A percentile compares a stretch with the other conserved stretches of the same genome.
Evolutionary conservation across 2,888 invertebrate genomes (phyloP).

Genomic region (Coenonympha arcania): DNA sequence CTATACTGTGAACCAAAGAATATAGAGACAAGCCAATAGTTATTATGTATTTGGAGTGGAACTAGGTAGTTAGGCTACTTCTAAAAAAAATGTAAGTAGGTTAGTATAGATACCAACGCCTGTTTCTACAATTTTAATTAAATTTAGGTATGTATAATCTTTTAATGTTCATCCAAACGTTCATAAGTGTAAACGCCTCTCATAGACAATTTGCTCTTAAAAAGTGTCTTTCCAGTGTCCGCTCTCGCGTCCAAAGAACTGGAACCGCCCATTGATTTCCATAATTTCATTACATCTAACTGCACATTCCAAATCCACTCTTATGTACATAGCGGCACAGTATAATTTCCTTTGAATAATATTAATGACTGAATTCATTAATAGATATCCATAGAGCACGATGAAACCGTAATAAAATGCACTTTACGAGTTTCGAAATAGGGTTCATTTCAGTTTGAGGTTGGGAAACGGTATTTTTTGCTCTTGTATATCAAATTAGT

Average conservation of each 20-base stretch:
- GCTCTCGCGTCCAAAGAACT: slow-evolving; percentile 19
- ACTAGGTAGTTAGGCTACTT: too few species aligned
- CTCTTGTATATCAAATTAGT: slow-evolving; percentile 30
- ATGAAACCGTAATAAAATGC: slow-evolving; percentile 12
- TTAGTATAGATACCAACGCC: too few species aligned
- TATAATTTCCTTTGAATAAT: slow-evolving; percentile 19
- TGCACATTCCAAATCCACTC: slow-evolving; percentile 28
- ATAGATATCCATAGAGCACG: slow-evolving; percentile 30
- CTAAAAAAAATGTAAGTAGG: too few species aligned
- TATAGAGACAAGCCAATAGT: too few species aligned
- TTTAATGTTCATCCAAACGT: background rate
- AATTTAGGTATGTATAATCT: background rate
- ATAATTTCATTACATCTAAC: slow-evolving; percentile 29
- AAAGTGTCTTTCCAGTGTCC: slow-evolving; percentile 19
- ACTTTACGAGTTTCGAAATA: slow-evolving; percentile 14
- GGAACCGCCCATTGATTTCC: slow-evolving; percentile 37
- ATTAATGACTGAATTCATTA: slow-evolving; percentile 31
- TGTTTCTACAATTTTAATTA: background rate
- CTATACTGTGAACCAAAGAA: too few species aligned
- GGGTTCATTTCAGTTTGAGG: slow-evolving; percentile 9
- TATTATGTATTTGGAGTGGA: too few species aligned
- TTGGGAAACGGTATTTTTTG: slow-evolving; percentile 6
- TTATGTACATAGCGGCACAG: slow-evolving; percentile 14
- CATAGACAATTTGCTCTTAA: slow-evolving; percentile 12
- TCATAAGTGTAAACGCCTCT: slow-evolving; percentile 10